A percentile compares a stretch with the other conserved stretches of the same genome.
phyloP scores from a whole-genome alignment of 2,888 invertebrate species.

The Agonopterix heracliana region DNA sequence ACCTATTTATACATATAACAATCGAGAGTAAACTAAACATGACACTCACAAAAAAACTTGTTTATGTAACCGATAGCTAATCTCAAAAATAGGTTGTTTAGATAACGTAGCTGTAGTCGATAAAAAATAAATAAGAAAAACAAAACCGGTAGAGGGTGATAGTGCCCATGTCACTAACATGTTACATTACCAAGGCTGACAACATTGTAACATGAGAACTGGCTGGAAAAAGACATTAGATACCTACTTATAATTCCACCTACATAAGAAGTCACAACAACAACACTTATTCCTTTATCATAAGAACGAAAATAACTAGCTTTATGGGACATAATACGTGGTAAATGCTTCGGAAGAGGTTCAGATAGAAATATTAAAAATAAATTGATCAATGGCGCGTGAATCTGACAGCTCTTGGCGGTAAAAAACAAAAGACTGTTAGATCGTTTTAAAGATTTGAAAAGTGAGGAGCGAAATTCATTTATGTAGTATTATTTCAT shows the following conservation, averaged over 20 bases:
- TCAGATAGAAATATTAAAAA: conserved; percentile 46
- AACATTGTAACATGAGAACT: conserved; percentile 44
- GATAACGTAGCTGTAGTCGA: neutral
- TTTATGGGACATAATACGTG: no score
- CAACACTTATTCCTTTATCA: no score
- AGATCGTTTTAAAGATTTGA: neutral
- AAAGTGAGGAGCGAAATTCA: neutral
- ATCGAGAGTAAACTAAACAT: no score
- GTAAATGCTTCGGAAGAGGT: conserved; percentile 19
- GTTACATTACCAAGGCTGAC: conserved; percentile 19
- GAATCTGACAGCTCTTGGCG: conserved; percentile 44
- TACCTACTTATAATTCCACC: conserved; percentile 17
- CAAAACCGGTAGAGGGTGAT: conserved; percentile 17
- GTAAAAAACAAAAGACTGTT: conserved; percentile 39
- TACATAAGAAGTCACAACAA: no score
- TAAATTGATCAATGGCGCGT: conserved; percentile 53
- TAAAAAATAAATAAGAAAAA: conserved; percentile 5
- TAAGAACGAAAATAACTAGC: no score
- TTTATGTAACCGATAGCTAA: conserved; percentile 16
- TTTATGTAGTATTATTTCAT: no score
- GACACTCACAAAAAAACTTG: conserved; percentile 1
- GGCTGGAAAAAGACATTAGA: conserved; percentile 40
- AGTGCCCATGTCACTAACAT: conserved; percentile 23
- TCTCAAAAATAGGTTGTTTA: conserved; percentile 13
- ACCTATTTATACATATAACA: no score